Conservation (phyloP, 2,888 invertebrate genomes). For the Nasonovia ribisnigri region DNA sequence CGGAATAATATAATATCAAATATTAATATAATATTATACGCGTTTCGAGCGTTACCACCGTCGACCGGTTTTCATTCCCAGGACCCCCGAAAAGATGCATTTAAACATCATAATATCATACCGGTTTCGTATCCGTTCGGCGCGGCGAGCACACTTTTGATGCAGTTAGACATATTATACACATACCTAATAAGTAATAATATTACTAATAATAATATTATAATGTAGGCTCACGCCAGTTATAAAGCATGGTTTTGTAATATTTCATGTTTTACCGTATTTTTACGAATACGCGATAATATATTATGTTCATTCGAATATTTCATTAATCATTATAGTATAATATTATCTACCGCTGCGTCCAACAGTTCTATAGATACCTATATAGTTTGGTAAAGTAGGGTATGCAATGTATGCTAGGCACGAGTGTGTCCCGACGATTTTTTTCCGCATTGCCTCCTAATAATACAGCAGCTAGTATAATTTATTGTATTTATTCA, state of each 20-base stretch:
- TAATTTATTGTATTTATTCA: neutral
- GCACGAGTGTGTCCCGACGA: neutral
- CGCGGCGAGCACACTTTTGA: neutral
- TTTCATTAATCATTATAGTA: too few relatives aligned
- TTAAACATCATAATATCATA: neutral
- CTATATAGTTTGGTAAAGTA: too few relatives aligned
- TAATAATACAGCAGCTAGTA: neutral
- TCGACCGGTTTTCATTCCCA: constrained; percentile 43
- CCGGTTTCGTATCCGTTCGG: constrained; percentile 35
- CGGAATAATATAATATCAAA: neutral
- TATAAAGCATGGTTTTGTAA: neutral
- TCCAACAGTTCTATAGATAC: too few relatives aligned
- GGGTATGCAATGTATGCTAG: too few relatives aligned
- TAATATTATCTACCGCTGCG: too few relatives aligned
- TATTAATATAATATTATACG: neutral
- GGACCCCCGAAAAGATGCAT: constrained; percentile 3
- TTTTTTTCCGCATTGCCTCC: neutral
- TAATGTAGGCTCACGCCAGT: too few relatives aligned
- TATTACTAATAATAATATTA: too few relatives aligned
- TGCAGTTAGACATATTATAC: neutral
- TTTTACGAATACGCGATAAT: neutral
- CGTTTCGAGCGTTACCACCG: neutral
- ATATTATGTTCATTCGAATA: too few relatives aligned
- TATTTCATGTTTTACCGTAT: neutral
- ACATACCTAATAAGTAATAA: too few relatives aligned